Percentiles rank a stretch among this genome's conserved stretches.
phyloP scores from a whole-genome alignment of 2,113 vertebrate species.

The Boleophthalmus pectinirostris region DNA sequence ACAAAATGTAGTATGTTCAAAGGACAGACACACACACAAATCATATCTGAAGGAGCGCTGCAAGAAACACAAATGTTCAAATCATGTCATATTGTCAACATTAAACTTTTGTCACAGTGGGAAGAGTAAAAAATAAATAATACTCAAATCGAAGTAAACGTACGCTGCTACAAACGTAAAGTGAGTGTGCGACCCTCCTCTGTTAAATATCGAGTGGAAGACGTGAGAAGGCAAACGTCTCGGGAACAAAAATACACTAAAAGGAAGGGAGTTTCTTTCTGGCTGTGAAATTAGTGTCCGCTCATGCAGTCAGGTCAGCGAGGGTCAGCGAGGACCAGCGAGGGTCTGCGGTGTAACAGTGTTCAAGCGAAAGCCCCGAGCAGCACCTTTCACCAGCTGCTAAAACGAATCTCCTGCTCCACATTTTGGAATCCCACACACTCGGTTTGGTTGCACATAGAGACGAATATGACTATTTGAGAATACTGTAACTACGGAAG shows the following conservation, averaged over 20 bases:
- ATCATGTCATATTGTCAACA: too few species aligned
- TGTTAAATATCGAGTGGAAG: neutral
- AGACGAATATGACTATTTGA: too few species aligned
- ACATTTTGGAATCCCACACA: slow-evolving; percentile 4
- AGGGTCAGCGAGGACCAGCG: slow-evolving; percentile 50
- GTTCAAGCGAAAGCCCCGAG: slow-evolving; percentile 27
- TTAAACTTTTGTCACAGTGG: too few species aligned
- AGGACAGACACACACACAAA: too few species aligned
- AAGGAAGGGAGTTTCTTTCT: slow-evolving; percentile 32
- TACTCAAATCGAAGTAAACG: too few species aligned
- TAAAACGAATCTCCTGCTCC: slow-evolving; percentile 12
- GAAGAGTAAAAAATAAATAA: too few species aligned
- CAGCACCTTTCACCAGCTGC: slow-evolving; percentile 13
- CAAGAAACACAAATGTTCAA: too few species aligned
- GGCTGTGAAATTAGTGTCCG: slow-evolving; percentile 39
- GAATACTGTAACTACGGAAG: too few species aligned
- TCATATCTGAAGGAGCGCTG: too few species aligned
- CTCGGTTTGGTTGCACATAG: neutral
- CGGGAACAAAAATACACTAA: slow-evolving; percentile 48
- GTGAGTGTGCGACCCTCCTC: too few species aligned
- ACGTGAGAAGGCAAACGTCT: slow-evolving; percentile 26
- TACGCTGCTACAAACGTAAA: too few species aligned
- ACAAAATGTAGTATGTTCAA: too few species aligned
- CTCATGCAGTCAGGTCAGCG: slow-evolving; percentile 45
- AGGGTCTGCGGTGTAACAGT: slow-evolving; percentile 40